Base-by-base conservation (phyloP, 2,888 invertebrate species). In the Dorcus hopei region DNA sequence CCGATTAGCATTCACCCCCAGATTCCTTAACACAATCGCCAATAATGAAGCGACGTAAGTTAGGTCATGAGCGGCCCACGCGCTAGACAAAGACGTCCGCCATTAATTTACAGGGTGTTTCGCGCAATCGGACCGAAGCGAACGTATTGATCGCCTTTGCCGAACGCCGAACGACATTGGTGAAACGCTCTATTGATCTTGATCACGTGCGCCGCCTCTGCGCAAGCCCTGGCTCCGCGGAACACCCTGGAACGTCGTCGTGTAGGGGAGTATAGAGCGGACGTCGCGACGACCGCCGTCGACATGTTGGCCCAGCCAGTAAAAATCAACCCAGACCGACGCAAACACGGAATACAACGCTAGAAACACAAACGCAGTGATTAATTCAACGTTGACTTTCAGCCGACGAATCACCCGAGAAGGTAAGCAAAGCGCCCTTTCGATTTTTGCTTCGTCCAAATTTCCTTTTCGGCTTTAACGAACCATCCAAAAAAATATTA, bases 141-240 rank as follows among this genome's bases (percentile, higher is more conserved):
- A 65, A 65, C 63, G 64, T 69, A 69, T 69, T 66, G 69, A 69
- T 69, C 67, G 48, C 14, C 9, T 9, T 9, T 3, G 61, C 62
- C 61, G 58, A 59, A 58, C 58, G 59, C 60, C 61, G 58, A 59
- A 58, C 58, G 58, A 57, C 64, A 63, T 64, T 67, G 61, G 65
- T 64, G 61, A 65, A 64, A 61, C 61, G 49, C 45, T 49, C 55
- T 70, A 70, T 70, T 67, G 70, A 70, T 70, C 65, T 38, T 9
- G 65, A 61, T 68, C 70, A 70, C 67, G 68, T 70, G 54, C 19
- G 48, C 33, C 8, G n/a, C 57, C 51, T 55, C 52, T 65, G 59
- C 68, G 67, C 67, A 63, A 58, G 58, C 52, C 41, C 56, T 48
- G 57, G 33, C 49, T 26, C 47, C 54, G 43, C 63, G 59, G 61